Conservation (phyloP, 2,797 vertebrate species). For the Phoeniculus purpureus region DNA sequence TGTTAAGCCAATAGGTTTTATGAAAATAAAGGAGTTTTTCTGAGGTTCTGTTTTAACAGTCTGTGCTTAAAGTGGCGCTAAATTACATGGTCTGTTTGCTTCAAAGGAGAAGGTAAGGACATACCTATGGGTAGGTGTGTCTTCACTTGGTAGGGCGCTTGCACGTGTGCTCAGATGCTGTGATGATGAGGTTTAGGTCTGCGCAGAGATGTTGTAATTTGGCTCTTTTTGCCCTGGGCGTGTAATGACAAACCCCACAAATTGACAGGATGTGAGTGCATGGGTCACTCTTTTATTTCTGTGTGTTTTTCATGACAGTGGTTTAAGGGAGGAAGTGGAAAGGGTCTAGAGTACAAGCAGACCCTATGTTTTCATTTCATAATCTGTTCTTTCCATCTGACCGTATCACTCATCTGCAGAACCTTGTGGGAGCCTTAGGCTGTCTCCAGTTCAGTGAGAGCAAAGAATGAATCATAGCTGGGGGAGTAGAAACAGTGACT, state of each 20-base stretch:
- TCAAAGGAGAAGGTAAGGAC: not conserved
- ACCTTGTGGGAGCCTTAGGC: not conserved
- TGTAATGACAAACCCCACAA: not conserved
- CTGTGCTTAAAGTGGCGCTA: not conserved
- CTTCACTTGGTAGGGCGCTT: not conserved
- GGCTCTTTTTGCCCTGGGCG: not conserved
- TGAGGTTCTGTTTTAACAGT: not conserved
- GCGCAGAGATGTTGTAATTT: not conserved
- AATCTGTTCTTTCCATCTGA: not conserved
- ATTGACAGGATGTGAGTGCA: conserved; percentile 26
- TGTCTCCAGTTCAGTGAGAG: not conserved
- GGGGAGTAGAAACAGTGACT: not conserved
- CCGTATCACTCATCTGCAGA: not conserved
- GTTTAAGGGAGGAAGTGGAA: conserved; percentile 1
- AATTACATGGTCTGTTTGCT: not conserved
- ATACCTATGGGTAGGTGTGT: fast-evolving
- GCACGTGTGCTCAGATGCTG: fast-evolving
- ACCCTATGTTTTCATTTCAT: conserved; percentile 11
- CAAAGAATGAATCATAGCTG: not conserved
- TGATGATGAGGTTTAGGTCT: too few species aligned
- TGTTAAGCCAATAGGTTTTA: not conserved
- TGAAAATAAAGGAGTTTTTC: not conserved
- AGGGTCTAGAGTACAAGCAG: not conserved
- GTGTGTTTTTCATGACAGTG: not conserved
- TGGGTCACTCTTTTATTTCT: not conserved